Percentiles rank a stretch among this genome's conserved stretches.
These are phyloP conservation scores for Drosophila obscura DNA, from an alignment of 1,140 invertebrate genomes.

Conservation along the genomic window DNA sequence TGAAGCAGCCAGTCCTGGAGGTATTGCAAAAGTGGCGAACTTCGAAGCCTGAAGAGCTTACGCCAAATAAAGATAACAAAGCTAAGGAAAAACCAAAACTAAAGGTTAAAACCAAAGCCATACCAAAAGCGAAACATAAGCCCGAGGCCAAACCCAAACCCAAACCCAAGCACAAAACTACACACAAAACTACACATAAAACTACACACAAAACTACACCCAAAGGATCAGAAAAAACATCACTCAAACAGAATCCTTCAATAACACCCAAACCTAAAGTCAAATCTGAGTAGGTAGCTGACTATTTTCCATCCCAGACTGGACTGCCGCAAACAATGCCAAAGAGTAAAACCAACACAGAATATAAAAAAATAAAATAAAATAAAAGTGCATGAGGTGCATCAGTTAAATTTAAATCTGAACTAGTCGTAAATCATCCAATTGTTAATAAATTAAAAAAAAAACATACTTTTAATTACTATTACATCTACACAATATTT, in stretches of 20 bases:
- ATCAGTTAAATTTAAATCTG: too few relatives aligned
- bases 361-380: neutral
- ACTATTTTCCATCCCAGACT: neutral
- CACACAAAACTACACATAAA: too few relatives aligned
- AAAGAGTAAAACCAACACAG: conserved; percentile 37
- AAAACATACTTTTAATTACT: too few relatives aligned
- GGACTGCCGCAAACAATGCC: conserved; percentile 38
- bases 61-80: neutral
- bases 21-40: neutral
- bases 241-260: too few relatives aligned
- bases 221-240: too few relatives aligned
- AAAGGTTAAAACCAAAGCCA: conserved; percentile 4
- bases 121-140: neutral
- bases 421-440: too few relatives aligned
- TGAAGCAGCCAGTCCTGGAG: neutral
- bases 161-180: too few relatives aligned
- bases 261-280: too few relatives aligned
- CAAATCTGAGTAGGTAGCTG: neutral
- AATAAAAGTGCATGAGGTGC: neutral
- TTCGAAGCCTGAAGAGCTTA: neutral
- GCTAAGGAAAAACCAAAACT: neutral
- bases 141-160: too few relatives aligned
- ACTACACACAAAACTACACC: too few relatives aligned
- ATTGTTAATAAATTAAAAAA: too few relatives aligned
- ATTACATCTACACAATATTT: too few relatives aligned